Evolutionary conservation across 1,140 invertebrate genomes (phyloP).

Genomic region (Lordiphosa collinella): DNA sequence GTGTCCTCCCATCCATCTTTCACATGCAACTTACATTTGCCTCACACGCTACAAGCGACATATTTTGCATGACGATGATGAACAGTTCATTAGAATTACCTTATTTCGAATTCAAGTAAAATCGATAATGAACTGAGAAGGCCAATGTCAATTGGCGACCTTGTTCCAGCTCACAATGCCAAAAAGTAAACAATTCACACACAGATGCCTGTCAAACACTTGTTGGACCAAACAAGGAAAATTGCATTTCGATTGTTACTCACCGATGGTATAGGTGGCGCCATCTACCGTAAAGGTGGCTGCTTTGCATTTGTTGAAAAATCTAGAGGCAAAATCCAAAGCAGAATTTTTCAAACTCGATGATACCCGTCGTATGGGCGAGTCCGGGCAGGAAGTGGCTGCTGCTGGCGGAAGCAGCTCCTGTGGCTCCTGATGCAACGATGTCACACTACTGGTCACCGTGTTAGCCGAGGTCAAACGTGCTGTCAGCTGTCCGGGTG

Average conservation of each 20-base stretch:
- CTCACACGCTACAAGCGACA: not conserved
- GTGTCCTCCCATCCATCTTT: not conserved
- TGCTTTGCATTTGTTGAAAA: conserved; percentile 89
- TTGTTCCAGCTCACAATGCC: conserved; percentile 37
- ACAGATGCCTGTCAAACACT: not conserved
- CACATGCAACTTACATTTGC: not conserved
- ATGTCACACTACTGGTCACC: conserved; percentile 37
- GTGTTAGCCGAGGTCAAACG: conserved; percentile 44
- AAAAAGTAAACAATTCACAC: not conserved
- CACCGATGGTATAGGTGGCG: conserved; percentile 89
- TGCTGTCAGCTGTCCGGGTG: conserved; percentile 41
- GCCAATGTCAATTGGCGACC: conserved; percentile 64
- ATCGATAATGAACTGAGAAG: conserved; percentile 19
- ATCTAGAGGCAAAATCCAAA: conserved; percentile 79
- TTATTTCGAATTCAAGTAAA: conserved; percentile 33
- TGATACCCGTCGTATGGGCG: conserved; percentile 72
- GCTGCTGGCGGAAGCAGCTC: conserved; percentile 16
- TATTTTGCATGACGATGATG: not conserved
- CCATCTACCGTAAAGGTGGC: conserved; percentile 89
- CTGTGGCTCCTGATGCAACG: conserved; percentile 23
- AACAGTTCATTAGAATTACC: conserved; percentile 22
- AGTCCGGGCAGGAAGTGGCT: conserved; percentile 70
- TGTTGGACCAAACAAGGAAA: not conserved
- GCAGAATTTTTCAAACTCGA: conserved; percentile 74
- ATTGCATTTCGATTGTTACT: conserved; percentile 64